Evolutionary conservation across 2,113 vertebrate species (phyloP), one percentile per base, ranked within the genome.

Genomic region (Beaufortia kweichowensis): DNA sequence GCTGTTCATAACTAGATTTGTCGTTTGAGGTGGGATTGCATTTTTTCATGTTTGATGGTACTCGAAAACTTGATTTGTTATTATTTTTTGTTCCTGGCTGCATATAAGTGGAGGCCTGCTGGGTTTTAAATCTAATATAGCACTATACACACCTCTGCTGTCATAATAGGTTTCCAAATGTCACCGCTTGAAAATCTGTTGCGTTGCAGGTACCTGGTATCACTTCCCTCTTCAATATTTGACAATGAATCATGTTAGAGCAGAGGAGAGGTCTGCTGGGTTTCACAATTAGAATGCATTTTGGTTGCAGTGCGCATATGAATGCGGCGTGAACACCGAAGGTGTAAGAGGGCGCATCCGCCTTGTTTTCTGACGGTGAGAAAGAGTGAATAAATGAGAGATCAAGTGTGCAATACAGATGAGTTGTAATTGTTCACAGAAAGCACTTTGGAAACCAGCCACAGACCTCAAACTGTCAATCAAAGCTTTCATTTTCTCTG

Each of bases 101-200:
- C 55, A 75, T 73, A 53, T 17, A 19, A n/a, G 63, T 48, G 62
- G 77, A 70, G 64, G 75, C 41, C 77, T 53, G 57, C 15, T 31
- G 57, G 67, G 70, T 77, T 74, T 84, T 50, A 76, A 78, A 82
- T 60, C 70, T 62, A 80, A 70, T 70, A 65, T 69, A 59, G 31
- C 68, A 59, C 67, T 76, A 72, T 81, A 59, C 65, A 53, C 61
- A 53, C 70, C 74, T 77, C 75, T 80, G 78, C 80, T 84, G 73
- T 69, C 62, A 56, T 83, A 83, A 78, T 82, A 70, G 73, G 63
- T 74, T 75, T 82, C 69, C 72, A 86, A 83, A 85, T 86, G 81
- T 80, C 76, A 83, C 55, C 79, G 61, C 28, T 80, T 85, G 76
- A 76, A 82, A 81, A 79, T 79, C 79, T 85, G 73, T 79, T 79